phyloP scores from a whole-genome alignment of 92 coral and sea anemone genomes.

The Heteractis magnifica region DNA sequence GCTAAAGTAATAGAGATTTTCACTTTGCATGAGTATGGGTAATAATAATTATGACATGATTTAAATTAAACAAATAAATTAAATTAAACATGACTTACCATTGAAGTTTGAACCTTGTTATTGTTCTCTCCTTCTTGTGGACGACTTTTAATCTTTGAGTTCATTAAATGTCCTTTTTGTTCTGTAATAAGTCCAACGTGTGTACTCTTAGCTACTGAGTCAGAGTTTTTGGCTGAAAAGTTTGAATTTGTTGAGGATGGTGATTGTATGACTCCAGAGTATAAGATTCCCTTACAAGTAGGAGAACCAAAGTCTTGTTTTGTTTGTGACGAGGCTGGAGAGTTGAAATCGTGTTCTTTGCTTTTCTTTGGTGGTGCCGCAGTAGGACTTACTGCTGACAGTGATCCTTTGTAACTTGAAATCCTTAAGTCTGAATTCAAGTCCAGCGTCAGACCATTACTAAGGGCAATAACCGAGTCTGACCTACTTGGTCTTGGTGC shows the following conservation, averaged over 20 bases:
- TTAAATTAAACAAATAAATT: neutral
- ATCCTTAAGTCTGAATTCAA: constrained; percentile 4
- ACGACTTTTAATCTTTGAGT: neutral
- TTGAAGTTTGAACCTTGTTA: neutral
- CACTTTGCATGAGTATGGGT: no score
- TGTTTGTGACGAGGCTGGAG: neutral
- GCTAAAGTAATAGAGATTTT: no score
- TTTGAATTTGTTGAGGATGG: neutral
- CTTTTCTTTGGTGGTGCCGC: constrained; percentile 42
- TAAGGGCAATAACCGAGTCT: constrained; percentile 21
- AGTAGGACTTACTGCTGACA: constrained; percentile 30
- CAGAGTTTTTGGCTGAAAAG: neutral
- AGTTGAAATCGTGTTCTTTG: constrained; percentile 22
- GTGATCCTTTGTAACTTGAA: constrained; percentile 10
- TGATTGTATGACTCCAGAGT: neutral
- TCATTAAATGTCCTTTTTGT: neutral
- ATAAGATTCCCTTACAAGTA: neutral
- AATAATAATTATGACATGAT: no score
- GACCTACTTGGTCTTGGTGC: constrained; percentile 38
- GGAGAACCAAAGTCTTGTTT: neutral
- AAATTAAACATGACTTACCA: constrained; percentile 1
- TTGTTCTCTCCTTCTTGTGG: constrained; percentile 14
- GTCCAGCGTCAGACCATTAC: constrained; percentile 31
- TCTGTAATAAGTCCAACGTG: neutral
- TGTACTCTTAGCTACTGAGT: neutral